These are phyloP conservation scores for Sebastiscus albofasciatus DNA, from an alignment of 2,797 vertebrate genomes.

Conservation along the genomic window DNA sequence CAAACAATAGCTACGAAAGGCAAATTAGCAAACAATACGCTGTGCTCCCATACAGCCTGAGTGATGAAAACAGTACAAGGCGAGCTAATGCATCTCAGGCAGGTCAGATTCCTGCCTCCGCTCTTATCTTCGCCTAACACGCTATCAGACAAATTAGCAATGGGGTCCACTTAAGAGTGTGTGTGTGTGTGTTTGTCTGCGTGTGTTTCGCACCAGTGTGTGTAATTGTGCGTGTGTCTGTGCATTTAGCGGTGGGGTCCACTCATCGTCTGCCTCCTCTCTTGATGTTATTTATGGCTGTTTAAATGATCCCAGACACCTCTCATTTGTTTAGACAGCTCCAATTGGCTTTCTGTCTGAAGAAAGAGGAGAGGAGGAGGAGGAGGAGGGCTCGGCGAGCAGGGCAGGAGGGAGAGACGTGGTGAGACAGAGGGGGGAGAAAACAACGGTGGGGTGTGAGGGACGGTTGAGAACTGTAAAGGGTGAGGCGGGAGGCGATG, in stretches of 20 bases:
- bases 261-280: constrained; percentile 66
- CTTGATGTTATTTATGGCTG: constrained; percentile 79
- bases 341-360: constrained; percentile 75
- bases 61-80: constrained; percentile 68
- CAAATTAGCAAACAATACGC: constrained; percentile 73
- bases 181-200: background rate
- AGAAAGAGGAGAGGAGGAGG: constrained; percentile 42
- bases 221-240: constrained; percentile 18
- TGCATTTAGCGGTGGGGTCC: constrained; percentile 48
- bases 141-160: constrained; percentile 81
- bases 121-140: constrained; percentile 76
- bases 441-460: constrained; percentile 32
- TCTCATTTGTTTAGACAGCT: constrained; percentile 79
- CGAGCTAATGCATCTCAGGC: constrained; percentile 65
- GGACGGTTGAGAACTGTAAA: constrained; percentile 16
- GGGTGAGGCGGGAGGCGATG: constrained; percentile 15
- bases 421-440: constrained; percentile 5
- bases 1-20: constrained; percentile 62
- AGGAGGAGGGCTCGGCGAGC: background rate
- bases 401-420: constrained; percentile 9
- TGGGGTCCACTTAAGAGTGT: constrained; percentile 61
- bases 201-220: background rate
- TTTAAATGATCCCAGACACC: constrained; percentile 79
- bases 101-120: constrained; percentile 66
- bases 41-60: constrained; percentile 40